Percentiles rank a stretch among this genome's conserved stretches.
Conservation (phyloP, 2,113 vertebrate genomes). For the Leptocoma aspasia region DNA sequence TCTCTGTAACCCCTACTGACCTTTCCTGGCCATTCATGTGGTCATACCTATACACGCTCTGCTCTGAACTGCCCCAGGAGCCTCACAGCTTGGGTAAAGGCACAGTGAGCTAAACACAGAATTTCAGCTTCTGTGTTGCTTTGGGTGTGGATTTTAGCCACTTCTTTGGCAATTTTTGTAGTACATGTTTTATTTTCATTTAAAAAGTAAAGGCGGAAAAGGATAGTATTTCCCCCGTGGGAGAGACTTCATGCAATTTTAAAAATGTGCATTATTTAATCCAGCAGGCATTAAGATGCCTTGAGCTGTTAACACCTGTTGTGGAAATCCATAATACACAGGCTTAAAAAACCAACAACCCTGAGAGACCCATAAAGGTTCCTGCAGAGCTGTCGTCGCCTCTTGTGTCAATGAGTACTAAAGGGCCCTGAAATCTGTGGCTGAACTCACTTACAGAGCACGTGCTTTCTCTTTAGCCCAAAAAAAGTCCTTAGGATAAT, state of each 20-base stretch:
- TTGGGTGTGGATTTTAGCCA: background rate
- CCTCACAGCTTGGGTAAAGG: background rate
- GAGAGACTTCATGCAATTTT: constrained; percentile 58
- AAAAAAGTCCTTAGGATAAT: background rate
- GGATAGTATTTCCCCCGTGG: constrained; percentile 13
- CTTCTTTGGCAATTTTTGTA: background rate
- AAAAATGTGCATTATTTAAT: constrained; percentile 65
- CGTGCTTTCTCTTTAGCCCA: background rate
- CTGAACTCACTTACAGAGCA: constrained; percentile 18
- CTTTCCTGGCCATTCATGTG: background rate
- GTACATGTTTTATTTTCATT: background rate
- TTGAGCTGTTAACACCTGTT: constrained; percentile 58
- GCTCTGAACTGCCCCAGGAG: background rate
- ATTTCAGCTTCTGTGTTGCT: background rate
- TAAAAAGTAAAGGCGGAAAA: background rate
- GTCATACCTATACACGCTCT: accelerated
- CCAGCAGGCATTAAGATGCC: constrained; percentile 49
- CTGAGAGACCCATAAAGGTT: constrained; percentile 19
- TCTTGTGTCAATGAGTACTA: constrained; percentile 38
- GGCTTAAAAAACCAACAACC: constrained; percentile 49
- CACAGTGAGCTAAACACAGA: background rate
- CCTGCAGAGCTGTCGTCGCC: background rate
- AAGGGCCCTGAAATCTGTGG: constrained; percentile 33
- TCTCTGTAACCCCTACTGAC: background rate
- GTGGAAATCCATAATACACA: constrained; percentile 48